Conservation (phyloP, 1,140 invertebrate species). For the Maniola jurtina region DNA sequence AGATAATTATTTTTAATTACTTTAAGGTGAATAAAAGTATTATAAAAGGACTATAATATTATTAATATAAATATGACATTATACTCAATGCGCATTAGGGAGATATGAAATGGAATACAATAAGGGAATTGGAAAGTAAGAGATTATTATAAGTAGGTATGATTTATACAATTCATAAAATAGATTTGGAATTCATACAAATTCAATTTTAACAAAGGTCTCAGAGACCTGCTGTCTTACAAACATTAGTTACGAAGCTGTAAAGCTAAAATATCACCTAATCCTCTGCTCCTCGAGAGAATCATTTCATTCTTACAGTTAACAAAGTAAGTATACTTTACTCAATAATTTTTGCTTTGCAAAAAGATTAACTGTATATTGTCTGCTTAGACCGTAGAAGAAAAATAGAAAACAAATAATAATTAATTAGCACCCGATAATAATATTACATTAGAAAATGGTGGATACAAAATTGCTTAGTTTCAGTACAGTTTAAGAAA, state of each 20-base stretch:
- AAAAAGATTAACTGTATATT: constrained; percentile 62
- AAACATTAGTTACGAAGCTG: constrained; percentile 66
- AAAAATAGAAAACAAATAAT: constrained; percentile 42
- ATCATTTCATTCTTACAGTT: constrained; percentile 53
- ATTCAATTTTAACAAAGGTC: constrained; percentile 42
- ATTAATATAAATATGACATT: neutral
- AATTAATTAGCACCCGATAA: constrained; percentile 51
- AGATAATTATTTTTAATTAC: constrained; percentile 43
- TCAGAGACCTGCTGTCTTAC: constrained; percentile 59
- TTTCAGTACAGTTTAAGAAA: neutral
- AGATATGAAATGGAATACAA: constrained; percentile 12
- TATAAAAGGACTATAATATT: constrained; percentile 24
- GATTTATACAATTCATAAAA: constrained; percentile 20
- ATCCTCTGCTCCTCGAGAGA: constrained; percentile 64
- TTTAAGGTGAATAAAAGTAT: constrained; percentile 33
- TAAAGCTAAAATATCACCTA: constrained; percentile 76
- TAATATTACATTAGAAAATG: constrained; percentile 14
- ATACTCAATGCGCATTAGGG: constrained; percentile 14
- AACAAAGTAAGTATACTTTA: constrained; percentile 56
- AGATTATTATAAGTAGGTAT: constrained; percentile 5
- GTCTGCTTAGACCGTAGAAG: constrained; percentile 59
- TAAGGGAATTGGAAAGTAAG: constrained; percentile 6
- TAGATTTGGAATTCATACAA: constrained; percentile 14
- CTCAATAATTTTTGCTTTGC: constrained; percentile 64
- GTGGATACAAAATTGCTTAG: neutral